Evolutionary conservation across 2,888 invertebrate species (phyloP), one percentile per base, ranked within the genome.

Genomic region (Melinopterus prodromus): DNA sequence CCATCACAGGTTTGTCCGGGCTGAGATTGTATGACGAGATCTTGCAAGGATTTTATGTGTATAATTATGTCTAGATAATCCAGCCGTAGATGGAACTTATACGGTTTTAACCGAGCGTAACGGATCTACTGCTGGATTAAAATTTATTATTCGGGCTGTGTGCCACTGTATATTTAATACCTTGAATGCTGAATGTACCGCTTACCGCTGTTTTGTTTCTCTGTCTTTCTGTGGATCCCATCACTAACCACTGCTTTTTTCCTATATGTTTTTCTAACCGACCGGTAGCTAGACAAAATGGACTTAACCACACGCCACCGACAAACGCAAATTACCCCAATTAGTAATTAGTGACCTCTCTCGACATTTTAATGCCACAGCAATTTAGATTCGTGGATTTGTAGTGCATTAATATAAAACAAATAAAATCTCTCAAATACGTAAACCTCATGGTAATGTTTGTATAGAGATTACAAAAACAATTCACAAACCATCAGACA

Each of bases 1-100:
- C 98, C 90, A 98, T 99, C 91, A 99, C 99, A 96, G 98, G 99
- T 99, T 96, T 94, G 97, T 93, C 90, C 38, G n/a, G n/a, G n/a
- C n/a, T n/a, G n/a, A n/a, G n/a, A n/a, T n/a, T n/a, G n/a, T n/a
- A 53, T 26, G 78, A 78, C 75, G 77, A 81, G 79, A 78, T 80
- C 72, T 82, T 78, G 77, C 79, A 70, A 74, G 78, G 76, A 80
- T 74, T 70, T 77, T 38, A 74, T 77, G 72, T 78, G 37, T 77
- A 6, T 38, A 38, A 38, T 38, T 38, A 9, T 38, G 38, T 38
- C 38, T 38, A 38, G 6, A 38, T 6, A n/a, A n/a, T n/a, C n/a
- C n/a, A n/a, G n/a, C n/a, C n/a, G n/a, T n/a, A n/a, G n/a, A n/a
- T n/a, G n/a, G n/a, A n/a, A n/a, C n/a, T n/a, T n/a, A n/a, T n/a